Evolutionary conservation across 1,140 invertebrate genomes (phyloP).

Genomic region (Telenomus remus): DNA sequence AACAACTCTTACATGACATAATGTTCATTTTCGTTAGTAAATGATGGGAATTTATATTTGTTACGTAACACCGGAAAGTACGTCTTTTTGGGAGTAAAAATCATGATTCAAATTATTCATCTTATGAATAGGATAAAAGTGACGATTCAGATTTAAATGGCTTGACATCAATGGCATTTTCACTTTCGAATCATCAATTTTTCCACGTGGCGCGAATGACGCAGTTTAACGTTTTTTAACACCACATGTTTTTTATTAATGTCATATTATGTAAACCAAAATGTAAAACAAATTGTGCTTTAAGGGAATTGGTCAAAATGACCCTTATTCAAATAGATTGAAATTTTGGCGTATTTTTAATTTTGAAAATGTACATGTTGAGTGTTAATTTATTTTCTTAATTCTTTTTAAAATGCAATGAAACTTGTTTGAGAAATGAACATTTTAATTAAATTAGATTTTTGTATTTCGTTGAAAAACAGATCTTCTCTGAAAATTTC

Average conservation of each 20-base stretch:
- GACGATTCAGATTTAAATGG: conserved; percentile 15
- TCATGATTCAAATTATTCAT: neutral
- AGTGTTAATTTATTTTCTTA: too few species aligned
- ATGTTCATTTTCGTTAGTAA: neutral
- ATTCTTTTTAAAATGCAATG: too few species aligned
- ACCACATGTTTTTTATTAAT: too few species aligned
- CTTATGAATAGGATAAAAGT: conserved; percentile 26
- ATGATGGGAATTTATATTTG: neutral
- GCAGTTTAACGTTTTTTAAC: too few species aligned
- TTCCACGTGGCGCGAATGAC: neutral
- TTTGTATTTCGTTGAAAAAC: too few species aligned
- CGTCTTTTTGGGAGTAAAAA: neutral
- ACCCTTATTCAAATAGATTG: conserved; percentile 24
- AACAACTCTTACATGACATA: neutral
- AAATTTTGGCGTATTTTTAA: conserved; percentile 9
- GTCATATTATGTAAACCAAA: too few species aligned
- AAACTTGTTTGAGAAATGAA: too few species aligned
- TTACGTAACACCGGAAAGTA: conserved; percentile 15
- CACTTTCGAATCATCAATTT: conserved; percentile 33
- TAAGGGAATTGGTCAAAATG: conserved; percentile 21
- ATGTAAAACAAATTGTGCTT: too few species aligned
- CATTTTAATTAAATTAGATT: too few species aligned
- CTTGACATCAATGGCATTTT: conserved; percentile 17
- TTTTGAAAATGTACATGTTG: conserved; percentile 15
- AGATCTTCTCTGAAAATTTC: too few species aligned